Evolutionary conservation across 2,797 vertebrate genomes (phyloP), one percentile per base, ranked within the genome.

Genomic region (Poeciliopsis presidionis): DNA sequence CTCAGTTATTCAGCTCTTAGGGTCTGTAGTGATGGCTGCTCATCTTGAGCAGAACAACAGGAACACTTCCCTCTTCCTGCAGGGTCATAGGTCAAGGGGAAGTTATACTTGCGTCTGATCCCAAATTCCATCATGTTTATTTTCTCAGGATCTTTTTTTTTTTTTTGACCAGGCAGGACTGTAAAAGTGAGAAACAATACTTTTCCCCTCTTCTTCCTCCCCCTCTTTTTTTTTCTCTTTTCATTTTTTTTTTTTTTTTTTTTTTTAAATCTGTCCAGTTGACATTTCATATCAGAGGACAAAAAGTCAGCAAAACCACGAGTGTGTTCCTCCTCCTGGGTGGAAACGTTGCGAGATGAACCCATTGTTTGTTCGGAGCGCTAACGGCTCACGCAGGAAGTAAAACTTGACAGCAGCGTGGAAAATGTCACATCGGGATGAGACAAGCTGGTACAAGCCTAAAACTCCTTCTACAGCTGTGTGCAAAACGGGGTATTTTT

Each of bases 101-200:
- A 94, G 89, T 86, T 91, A 84, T 87, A 88, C 92, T 90, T 88
- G 90, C 85, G 83, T 91, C 90, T 88, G 86, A 90, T 93, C 91
- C 93, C 90, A 93, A 91, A 95, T 95, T 94, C 93, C 92, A 88
- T 82, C 33, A 76, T 93, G 93, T 94, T 95, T 95, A 86, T 95
- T 95, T 95, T 92, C 87, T 93, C 91, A 88, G 86, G 88, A 90
- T 11, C 41, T 45, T 28, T 36, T 30, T 30, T 45, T 28, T 77
- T 87, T 46, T 87, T 43, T 77, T 71, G 74, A 18, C 90, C 90
- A 90, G 82, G 80, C 59, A 79, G 86, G 85, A 93, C 90, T 92
- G 81, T 85, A 86, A 94, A 91, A 93, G 87, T 11, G 76, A 90
- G 84, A 93, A 92, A 94, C 89, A 91, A 92, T 91, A 90, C 88